Base-by-base conservation (phyloP, 2,113 vertebrate genomes). In the Oplegnathus fasciatus region DNA sequence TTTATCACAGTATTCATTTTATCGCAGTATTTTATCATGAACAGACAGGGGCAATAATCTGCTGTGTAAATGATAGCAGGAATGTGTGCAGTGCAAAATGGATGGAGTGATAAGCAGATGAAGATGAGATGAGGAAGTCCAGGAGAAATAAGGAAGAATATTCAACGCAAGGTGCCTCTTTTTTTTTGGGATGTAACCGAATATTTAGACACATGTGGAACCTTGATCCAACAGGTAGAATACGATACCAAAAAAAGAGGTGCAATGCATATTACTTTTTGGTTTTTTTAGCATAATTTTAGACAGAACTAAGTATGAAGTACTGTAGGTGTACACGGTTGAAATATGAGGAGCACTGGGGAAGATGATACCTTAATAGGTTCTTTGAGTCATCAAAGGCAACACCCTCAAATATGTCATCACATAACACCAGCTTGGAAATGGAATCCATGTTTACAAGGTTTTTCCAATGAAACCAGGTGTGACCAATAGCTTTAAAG, bases 21-120 rank as follows among this genome's bases (percentile, higher is more conserved):
- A 90, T 76, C 48, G n/a, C 52, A 42, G 88, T 77, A 78, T 89
- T 94, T 93, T 89, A 92, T 91, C 88, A 85, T 62, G 55, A 86
- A 82, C 2, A 80, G 87, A 84, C 81, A 72, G 88, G 74, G 68
- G 86, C 81, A 84, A 91, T 93, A 91, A 93, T 93, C 83, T 86
- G 73, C 80, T 54, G 57, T 81, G 77, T 83, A 89, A 83, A 81
- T 86, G 66, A 90, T 67, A 83, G 65, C 40, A 66, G 79, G 78
- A 66, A 80, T 71, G 58, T 72, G 72, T 65, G 26, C 30, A 58
- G 61, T 55, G 37, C 30, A 60, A 79, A 81, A 86, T 50, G 46
- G 79, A 87, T 71, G 32, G 22, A 70, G 37, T 80, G 86, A 84
- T 80, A 66, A 91, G 44, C 42, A 70, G 80, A 86, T 88, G 52